phyloP scores from a whole-genome alignment of 1,140 invertebrate species.

The Drosophila nigrodunni region DNA sequence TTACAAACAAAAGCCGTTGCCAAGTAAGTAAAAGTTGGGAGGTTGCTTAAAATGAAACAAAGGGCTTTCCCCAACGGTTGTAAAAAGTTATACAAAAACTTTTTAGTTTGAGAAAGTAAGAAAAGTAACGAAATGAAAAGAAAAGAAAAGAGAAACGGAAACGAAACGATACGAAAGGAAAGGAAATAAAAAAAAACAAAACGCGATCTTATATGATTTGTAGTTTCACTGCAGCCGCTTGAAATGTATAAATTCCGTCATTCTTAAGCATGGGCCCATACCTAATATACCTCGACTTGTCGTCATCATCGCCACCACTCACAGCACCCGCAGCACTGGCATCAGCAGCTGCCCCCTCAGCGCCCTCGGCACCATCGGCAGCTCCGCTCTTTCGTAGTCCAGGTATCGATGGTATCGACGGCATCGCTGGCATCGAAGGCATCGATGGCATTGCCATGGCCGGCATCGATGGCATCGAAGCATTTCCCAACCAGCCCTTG shows the following conservation, averaged over 20 bases:
- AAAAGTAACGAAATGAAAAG: background rate
- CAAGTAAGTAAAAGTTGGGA: conserved; percentile 13
- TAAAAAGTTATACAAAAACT: conserved; percentile 30
- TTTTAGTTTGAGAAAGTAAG: background rate
- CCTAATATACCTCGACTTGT: conserved; percentile 92
- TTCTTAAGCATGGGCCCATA: conserved; percentile 85
- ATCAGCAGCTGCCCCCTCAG: conserved; percentile 85
- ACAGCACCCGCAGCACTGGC: conserved; percentile 84
- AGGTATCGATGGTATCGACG: conserved; percentile 86
- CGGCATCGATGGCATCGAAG: conserved; percentile 80
- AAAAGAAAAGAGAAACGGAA: background rate
- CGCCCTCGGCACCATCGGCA: conserved; percentile 79
- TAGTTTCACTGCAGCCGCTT: conserved; percentile 47
- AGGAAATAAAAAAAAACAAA: conserved; percentile 50
- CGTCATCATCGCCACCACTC: conserved; percentile 92
- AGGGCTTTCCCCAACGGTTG: conserved; percentile 6
- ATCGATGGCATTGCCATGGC: conserved; percentile 84
- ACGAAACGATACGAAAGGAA: conserved; percentile 27
- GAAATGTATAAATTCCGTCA: conserved; percentile 83
- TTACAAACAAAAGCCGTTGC: conserved; percentile 24
- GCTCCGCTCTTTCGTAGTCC: conserved; percentile 88
- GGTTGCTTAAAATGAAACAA: conserved; percentile 2
- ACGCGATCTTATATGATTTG: conserved; percentile 47
- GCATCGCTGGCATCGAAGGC: conserved; percentile 84
- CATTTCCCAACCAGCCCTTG: conserved; percentile 90